phyloP scores from a whole-genome alignment of 92 coral and sea anemone genomes.

The Pocillopora grandis region DNA sequence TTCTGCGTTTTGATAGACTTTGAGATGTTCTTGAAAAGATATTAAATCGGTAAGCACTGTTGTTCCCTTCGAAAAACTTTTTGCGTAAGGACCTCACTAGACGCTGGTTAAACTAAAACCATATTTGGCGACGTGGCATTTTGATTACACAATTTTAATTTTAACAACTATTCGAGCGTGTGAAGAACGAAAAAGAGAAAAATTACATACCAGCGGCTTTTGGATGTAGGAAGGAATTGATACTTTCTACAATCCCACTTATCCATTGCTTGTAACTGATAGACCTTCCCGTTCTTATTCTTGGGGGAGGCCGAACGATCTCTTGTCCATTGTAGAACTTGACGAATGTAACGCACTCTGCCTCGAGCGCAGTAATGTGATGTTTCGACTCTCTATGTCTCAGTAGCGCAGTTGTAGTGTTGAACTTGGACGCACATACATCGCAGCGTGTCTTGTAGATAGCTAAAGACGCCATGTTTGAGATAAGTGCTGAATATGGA shows the following conservation, averaged over 20 bases:
- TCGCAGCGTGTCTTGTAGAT: conserved; percentile 31
- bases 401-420: conserved; percentile 39
- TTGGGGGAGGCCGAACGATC: conserved; percentile 17
- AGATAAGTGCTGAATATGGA: neutral
- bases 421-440: conserved; percentile 33
- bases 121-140: no score
- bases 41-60: no score
- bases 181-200: no score
- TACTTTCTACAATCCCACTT: conserved; percentile 36
- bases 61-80: no score
- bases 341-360: conserved; percentile 5
- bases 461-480: conserved; percentile 29
- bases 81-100: no score
- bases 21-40: no score
- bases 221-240: conserved; percentile 34
- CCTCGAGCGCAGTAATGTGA: neutral
- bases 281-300: conserved; percentile 38
- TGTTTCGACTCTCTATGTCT: conserved; percentile 35
- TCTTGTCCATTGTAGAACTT: conserved; percentile 22
- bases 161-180: no score
- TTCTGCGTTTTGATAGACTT: no score
- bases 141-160: no score
- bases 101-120: no score
- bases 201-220: conserved; percentile 39
- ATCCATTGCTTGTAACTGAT: conserved; percentile 32